Evolutionary conservation across 2,888 invertebrate genomes (phyloP), one percentile per base, ranked within the genome.

Genomic region (Apamea crenata): DNA sequence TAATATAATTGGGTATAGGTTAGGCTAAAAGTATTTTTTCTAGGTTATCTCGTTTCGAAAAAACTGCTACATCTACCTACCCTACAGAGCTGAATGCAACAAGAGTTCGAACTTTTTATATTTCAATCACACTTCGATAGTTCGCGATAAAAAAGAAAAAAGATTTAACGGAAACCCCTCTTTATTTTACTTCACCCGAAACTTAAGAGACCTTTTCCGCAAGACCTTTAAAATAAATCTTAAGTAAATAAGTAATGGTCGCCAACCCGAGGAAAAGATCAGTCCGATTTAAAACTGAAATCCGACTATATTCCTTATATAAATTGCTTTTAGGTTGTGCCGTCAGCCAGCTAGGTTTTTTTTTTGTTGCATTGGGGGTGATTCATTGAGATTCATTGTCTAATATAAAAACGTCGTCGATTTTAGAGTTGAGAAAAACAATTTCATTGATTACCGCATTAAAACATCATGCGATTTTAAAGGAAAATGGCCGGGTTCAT

Each of bases 161-260:
- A 72, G 79, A 68, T 74, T 77, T n/a, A 65, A 69, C 59, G 16
- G 67, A 71, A 77, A 29, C 61, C 72, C 68, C 29, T 69, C 63
- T 77, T 86, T 74, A 81, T 81, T 79, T 83, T 72, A 81, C 63
- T 83, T 73, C 70, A 74, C 36, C 75, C 56, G 47, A 77, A 77
- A 74, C 63, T 77, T 79, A 84, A 87, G 74, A 77, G 73, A 74
- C 78, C 73, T 74, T 87, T 82, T 80, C 76, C 61, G 21, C 68
- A 68, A 75, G 65, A 71, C 59, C 76, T 74, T 81, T 71, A 77
- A 73, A 81, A 82, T 87, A 87, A 87, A 87, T 87, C 87, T 80
- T 76, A 82, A 82, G 78, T 82, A 87, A 87, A 83, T 85, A 87
- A 87, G 81, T 85, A 87, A 83, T 85, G 77, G 78, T 71, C 61